These are phyloP conservation scores for Pelvicachromis taeniatus DNA, from an alignment of 2,113 vertebrate species.

Conservation along the genomic window DNA sequence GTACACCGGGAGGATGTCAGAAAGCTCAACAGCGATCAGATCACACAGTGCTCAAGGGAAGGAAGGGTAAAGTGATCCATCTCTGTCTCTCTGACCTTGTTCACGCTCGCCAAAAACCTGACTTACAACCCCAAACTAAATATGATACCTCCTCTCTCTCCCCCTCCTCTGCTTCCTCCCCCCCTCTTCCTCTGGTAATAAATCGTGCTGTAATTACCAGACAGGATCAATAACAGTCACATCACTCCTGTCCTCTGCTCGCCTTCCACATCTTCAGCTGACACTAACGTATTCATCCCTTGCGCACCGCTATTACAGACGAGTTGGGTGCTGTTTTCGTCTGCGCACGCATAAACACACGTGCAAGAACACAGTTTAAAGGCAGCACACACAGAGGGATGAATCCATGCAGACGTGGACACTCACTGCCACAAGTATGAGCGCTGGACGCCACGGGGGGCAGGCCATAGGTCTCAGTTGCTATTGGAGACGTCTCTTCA, in stretches of 20 bases:
- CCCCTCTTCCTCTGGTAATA: constrained; percentile 48
- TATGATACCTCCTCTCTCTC: constrained; percentile 51
- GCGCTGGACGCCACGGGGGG: not conserved
- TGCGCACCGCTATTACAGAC: constrained; percentile 34
- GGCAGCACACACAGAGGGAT: not conserved
- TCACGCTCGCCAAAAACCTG: constrained; percentile 60
- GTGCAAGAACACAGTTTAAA: constrained; percentile 23
- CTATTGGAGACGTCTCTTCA: constrained; percentile 61
- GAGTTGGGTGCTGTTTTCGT: constrained; percentile 17
- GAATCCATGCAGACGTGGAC: not conserved
- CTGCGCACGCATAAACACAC: not conserved
- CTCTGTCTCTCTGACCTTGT: constrained; percentile 69
- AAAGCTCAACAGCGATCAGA: constrained; percentile 57
- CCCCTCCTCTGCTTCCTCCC: not conserved
- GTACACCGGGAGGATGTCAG: constrained; percentile 38
- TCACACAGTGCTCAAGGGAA: constrained; percentile 48
- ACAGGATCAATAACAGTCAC: constrained; percentile 67
- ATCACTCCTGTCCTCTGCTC: constrained; percentile 60
- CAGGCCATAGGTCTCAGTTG: constrained; percentile 58
- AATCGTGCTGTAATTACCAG: constrained; percentile 70
- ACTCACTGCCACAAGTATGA: constrained; percentile 4
- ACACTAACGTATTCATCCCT: constrained; percentile 68
- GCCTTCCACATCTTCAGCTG: constrained; percentile 49
- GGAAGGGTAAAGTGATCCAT: constrained; percentile 61
- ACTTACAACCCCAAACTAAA: constrained; percentile 72